Evolutionary conservation across 2,113 vertebrate species (phyloP), one percentile per base, ranked within the genome.

Genomic region (Nothobranchius furzeri): DNA sequence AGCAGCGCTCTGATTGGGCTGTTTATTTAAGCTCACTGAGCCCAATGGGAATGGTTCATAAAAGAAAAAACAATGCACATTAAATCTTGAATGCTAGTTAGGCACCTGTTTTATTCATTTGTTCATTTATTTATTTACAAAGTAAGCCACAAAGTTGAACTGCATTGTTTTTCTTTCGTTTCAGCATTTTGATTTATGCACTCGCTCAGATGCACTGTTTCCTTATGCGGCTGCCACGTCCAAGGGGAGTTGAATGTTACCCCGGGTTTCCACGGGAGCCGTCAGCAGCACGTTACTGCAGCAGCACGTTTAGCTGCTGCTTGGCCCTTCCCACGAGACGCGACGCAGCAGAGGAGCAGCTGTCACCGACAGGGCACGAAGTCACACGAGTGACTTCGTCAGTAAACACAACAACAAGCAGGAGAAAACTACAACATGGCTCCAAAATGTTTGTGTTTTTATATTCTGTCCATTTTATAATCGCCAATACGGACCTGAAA

Each of bases 161-260:
- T 70, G 68, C 73, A 83, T 71, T 61, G 61, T 72, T 81, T 69
- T 61, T 54, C 65, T 74, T 68, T 79, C 71, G 75, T 80, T 84
- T 80, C 70, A 42, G 61, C 53, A 45, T 70, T 73, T 79, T 78
- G 77, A 85, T 81, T 78, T 75, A 85, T 36, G 43, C 55, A 59
- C 53, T 75, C 77, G 71, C 60, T 71, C 81, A 74, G 68, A 75
- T 74, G 73, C 64, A 70, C 64, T 7, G 63, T 65, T 85, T 79
- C 52, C 66, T 83, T 73, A 42, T 81, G 65, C 46, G 68, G 64
- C 72, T 66, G 72, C 73, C 13, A 70, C 70, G 62, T 84, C 71
- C 70, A 63, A 66, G 45, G 85, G 69, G 76, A 86, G 69, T 24
- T 65, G 67, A 82, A 79, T 71, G 76, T 81, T n/a, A n/a, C n/a